A percentile compares a stretch with the other conserved stretches of the same genome.
Conservation (phyloP, 1,140 invertebrate genomes). For the Lepidurus apus region DNA sequence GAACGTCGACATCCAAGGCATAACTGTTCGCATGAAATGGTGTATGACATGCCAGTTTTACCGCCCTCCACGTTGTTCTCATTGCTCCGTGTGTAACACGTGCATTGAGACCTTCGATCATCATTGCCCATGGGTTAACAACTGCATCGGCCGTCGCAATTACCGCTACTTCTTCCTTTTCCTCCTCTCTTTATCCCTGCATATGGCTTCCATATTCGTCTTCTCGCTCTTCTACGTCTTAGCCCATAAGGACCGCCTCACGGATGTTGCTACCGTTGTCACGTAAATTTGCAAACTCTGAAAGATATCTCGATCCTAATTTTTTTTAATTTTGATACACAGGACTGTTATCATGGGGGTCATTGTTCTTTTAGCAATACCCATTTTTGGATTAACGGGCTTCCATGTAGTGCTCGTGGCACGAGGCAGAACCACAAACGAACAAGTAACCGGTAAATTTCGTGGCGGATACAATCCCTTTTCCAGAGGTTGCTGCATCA, state of each 20-base stretch:
- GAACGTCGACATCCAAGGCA: conserved; percentile 96
- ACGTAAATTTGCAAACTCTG: conserved; percentile 53
- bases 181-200: conserved; percentile 87
- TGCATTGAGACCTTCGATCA: conserved; percentile 99
- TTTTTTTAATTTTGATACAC: conserved; percentile 41
- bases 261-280: conserved; percentile 74
- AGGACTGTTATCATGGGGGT: conserved; percentile 89
- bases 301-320: conserved; percentile 26
- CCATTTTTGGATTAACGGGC: conserved; percentile 92
- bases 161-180: conserved; percentile 99
- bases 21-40: conserved; percentile 99
- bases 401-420: conserved; percentile 97
- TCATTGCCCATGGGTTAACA: conserved; percentile 99
- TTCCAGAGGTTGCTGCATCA: conserved; percentile 84
- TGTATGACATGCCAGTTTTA: conserved; percentile 99
- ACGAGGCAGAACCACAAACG: conserved; percentile 98
- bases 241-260: conserved; percentile 71
- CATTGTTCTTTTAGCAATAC: conserved; percentile 84
- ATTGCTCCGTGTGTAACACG: conserved; percentile 98
- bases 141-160: conserved; percentile 97
- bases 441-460: conserved; percentile 98
- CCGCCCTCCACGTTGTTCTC: conserved; percentile 93
- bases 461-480: conserved; percentile 96
- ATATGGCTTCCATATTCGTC: conserved; percentile 95
- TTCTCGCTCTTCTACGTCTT: conserved; percentile 88